A percentile compares a stretch with the other conserved stretches of the same genome.
phyloP scores from a whole-genome alignment of 92 coral and sea anemone genomes.

The Chrysogorgia sp. region DNA sequence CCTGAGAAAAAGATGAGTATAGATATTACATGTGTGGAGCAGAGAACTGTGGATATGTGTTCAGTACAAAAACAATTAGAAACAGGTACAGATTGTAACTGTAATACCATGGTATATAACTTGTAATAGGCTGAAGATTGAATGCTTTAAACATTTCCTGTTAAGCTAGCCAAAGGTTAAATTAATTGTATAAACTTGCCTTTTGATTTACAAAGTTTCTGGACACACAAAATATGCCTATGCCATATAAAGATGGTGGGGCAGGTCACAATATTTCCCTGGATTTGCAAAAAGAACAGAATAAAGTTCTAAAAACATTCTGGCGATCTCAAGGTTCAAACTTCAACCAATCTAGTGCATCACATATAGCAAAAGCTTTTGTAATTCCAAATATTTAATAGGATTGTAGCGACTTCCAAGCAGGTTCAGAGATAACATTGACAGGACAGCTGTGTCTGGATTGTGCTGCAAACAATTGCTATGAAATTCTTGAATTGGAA shows the following conservation, averaged over 20 bases:
- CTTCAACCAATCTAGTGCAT: slow-evolving; percentile 51
- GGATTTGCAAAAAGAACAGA: slow-evolving; percentile 68
- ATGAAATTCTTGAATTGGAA: no score
- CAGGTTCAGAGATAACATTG: neutral
- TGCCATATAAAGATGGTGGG: slow-evolving; percentile 51
- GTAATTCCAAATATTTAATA: slow-evolving; percentile 21
- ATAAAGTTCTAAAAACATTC: slow-evolving; percentile 52
- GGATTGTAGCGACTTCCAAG: no score
- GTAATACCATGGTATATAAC: no score
- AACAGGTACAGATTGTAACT: slow-evolving; percentile 11
- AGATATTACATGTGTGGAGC: slow-evolving; percentile 21
- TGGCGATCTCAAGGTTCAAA: slow-evolving; percentile 65
- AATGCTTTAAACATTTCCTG: no score
- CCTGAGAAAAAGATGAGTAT: slow-evolving; percentile 28
- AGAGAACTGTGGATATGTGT: slow-evolving; percentile 34
- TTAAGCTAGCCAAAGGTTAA: no score
- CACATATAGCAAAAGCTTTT: slow-evolving; percentile 47
- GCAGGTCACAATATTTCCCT: slow-evolving; percentile 58
- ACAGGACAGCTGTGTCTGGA: no score
- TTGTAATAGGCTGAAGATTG: no score
- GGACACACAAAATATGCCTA: no score
- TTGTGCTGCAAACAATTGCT: no score
- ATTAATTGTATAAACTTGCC: no score
- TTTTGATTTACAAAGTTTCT: slow-evolving; percentile 40
- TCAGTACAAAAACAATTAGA: slow-evolving; percentile 36